Base-by-base conservation (phyloP, 2,888 invertebrate genomes). In the Lissonota sp. region DNA sequence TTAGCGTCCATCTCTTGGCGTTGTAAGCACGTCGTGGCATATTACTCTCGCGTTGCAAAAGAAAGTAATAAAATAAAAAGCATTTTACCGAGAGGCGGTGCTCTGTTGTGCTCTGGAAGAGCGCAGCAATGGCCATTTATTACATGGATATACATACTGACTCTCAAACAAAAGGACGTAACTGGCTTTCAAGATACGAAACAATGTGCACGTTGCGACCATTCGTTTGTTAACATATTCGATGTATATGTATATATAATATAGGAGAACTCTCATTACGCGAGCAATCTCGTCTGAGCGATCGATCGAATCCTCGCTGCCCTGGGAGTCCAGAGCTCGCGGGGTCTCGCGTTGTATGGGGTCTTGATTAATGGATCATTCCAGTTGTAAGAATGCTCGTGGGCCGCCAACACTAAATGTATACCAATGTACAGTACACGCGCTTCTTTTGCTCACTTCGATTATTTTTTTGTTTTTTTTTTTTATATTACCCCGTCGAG, bases 351-450 rank as follows among this genome's bases (percentile, higher is more conserved):
- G 75, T 84, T 82, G 81, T 84, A 80, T 73, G 84, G 85, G 87
- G 84, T 87, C 85, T 90, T 91, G 91, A 91, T 91, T 91, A 91
- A 91, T 91, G 91, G 90, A 88, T 86, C 87, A 87, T 85, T 79
- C 71, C 71, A 79, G 62, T 72, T 71, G 62, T 66, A 72, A 79
- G 79, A 82, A 82, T 82, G 82, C 82, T 71, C 79, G 67, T 67
- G 57, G 75, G 78, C 78, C 70, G 78, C 78, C 70, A 78, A 49
- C 66, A 64, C 26, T 40, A 16, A 26, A 26, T 14, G 16, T 49
- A 7, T 53, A 10, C 16, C 10, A 7, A 51, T 64, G 53, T 60
- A 57, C 58, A 55, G 26, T 44, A 37, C 7, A 16, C n/a, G 10
- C 26, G 16, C 69, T 26, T 71, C 76, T 70, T 74, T 69, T n/a